A percentile compares a stretch with the other conserved stretches of the same genome.
Evolutionary conservation across 1,140 invertebrate species (phyloP).

Genomic region (Drosophila lini): DNA sequence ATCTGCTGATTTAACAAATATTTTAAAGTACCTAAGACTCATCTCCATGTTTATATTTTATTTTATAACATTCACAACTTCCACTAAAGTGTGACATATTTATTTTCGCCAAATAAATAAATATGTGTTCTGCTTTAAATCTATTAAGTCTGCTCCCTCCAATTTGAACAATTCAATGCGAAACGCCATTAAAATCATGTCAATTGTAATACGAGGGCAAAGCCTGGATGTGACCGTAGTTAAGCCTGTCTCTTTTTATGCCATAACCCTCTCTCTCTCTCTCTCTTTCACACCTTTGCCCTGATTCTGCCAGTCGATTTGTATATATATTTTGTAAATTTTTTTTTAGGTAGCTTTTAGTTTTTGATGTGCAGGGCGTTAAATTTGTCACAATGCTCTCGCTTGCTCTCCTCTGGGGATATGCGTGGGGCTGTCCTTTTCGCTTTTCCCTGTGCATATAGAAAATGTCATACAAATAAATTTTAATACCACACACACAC

Average conservation of each 20-base stretch:
- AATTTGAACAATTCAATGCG: slow-evolving; percentile 39
- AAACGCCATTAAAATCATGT: slow-evolving; percentile 70
- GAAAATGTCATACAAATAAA: slow-evolving; percentile 69
- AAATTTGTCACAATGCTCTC: slow-evolving; percentile 65
- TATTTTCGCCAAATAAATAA: slow-evolving; percentile 24
- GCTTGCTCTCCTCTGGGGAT: slow-evolving; percentile 21
- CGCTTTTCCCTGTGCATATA: slow-evolving; percentile 47
- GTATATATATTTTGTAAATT: neutral
- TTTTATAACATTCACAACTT: neutral
- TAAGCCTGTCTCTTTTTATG: slow-evolving; percentile 43
- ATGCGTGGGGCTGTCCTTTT: neutral
- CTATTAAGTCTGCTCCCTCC: slow-evolving; percentile 20
- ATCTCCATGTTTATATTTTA: neutral
- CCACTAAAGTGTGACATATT: neutral
- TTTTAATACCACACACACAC: slow-evolving; percentile 65
- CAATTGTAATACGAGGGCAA: slow-evolving; percentile 59
- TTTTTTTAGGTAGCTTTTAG: slow-evolving; percentile 61
- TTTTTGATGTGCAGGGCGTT: slow-evolving; percentile 69
- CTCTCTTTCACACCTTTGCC: slow-evolving; percentile 8
- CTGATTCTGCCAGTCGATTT: slow-evolving; percentile 16
- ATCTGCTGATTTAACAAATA: too few relatives aligned
- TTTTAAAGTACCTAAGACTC: too few relatives aligned
- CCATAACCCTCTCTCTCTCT: neutral
- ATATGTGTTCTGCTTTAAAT: slow-evolving; percentile 29
- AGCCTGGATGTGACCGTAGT: slow-evolving; percentile 47